phyloP scores from a whole-genome alignment of 2,888 invertebrate species.

The Baccha elongata region DNA sequence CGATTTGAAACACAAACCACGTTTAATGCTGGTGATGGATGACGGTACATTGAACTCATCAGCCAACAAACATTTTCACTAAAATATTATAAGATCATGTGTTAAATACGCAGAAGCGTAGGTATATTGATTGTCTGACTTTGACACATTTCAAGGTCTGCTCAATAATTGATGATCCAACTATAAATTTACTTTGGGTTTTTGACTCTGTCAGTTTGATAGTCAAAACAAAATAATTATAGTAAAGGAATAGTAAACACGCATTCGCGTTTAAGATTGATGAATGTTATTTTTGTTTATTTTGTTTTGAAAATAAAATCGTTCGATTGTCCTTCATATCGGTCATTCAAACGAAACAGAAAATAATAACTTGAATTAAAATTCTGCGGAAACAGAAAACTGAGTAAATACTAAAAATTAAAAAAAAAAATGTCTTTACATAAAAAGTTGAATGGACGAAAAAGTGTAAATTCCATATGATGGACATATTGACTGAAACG shows the following conservation, averaged over 20 bases:
- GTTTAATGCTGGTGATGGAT: neutral
- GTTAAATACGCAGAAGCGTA: conserved; percentile 38
- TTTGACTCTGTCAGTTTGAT: conserved; percentile 36
- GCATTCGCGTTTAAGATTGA: conserved; percentile 30
- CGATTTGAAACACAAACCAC: neutral
- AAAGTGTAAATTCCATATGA: too few relatives aligned
- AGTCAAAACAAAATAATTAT: conserved; percentile 5
- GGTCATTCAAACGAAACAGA: conserved; percentile 26
- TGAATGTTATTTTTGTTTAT: conserved; percentile 34
- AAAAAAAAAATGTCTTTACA: too few relatives aligned
- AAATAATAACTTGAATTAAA: conserved; percentile 16
- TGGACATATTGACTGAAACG: too few relatives aligned
- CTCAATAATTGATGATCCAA: conserved; percentile 26
- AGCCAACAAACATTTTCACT: conserved; percentile 3
- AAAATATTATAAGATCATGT: conserved; percentile 19
- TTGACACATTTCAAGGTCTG: conserved; percentile 66
- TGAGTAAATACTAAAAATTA: neutral
- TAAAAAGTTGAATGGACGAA: too few relatives aligned
- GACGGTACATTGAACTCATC: conserved; percentile 57
- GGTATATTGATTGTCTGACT: conserved; percentile 46
- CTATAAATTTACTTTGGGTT: conserved; percentile 5
- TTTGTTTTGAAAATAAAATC: conserved; percentile 1
- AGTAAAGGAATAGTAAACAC: neutral
- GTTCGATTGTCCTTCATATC: conserved; percentile 25
- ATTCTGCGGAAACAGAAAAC: conserved; percentile 13